A percentile compares a stretch with the other conserved stretches of the same genome.
Conservation (phyloP, 2,888 invertebrate genomes). For the Rhamphomyia laevipes region DNA sequence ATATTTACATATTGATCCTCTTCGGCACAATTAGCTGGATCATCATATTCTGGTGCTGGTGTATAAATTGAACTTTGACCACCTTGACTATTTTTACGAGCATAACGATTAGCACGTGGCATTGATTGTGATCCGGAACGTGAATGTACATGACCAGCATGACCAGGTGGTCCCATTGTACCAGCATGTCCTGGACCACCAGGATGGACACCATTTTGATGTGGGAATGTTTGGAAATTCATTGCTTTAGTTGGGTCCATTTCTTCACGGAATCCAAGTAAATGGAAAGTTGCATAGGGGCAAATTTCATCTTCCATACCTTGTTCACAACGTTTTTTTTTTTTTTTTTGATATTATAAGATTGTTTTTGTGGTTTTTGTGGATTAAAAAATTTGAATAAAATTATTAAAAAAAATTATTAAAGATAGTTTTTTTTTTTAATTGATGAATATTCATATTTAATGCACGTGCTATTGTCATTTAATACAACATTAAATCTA, state of each 20-base stretch:
- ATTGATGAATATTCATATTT: background rate
- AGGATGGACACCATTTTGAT: conserved; percentile 48
- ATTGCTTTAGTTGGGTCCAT: conserved; percentile 87
- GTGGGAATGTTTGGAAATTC: conserved; percentile 81
- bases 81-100: conserved; percentile 63
- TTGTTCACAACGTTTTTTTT: conserved; percentile 31
- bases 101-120: conserved; percentile 63
- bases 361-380: background rate
- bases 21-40: conserved; percentile 84
- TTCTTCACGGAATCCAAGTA: conserved; percentile 88
- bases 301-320: conserved; percentile 95
- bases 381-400: too few species aligned
- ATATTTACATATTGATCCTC: conserved; percentile 72
- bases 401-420: too few species aligned
- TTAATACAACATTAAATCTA: too few species aligned
- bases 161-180: conserved; percentile 70
- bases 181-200: conserved; percentile 63
- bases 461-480: background rate
- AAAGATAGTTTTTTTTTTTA: background rate
- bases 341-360: background rate
- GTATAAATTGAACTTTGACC: conserved; percentile 74
- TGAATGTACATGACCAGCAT: conserved; percentile 65
- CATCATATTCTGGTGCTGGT: conserved; percentile 81
- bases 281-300: conserved; percentile 93
- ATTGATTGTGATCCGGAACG: conserved; percentile 83